These are phyloP conservation scores for Microtus montanus DNA, from an alignment of 2,113 vertebrate genomes.

Conservation along the genomic window DNA sequence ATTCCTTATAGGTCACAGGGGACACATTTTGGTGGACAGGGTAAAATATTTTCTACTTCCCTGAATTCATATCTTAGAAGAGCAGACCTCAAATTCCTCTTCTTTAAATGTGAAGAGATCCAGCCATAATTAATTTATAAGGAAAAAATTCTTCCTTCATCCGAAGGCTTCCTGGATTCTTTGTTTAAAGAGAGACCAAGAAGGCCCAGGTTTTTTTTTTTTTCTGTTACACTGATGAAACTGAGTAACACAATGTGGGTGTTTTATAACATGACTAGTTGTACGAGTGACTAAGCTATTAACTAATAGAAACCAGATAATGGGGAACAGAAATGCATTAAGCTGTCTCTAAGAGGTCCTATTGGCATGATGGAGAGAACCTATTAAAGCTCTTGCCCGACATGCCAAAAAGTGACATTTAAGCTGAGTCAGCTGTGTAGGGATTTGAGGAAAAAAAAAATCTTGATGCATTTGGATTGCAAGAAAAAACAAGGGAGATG, in stretches of 20 bases:
- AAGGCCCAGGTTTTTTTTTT: background rate
- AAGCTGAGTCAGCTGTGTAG: slow-evolving; percentile 26
- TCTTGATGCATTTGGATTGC: background rate
- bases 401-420: slow-evolving; percentile 49
- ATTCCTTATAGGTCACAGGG: background rate
- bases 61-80: slow-evolving; percentile 59
- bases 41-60: slow-evolving; percentile 24
- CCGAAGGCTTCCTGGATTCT: slow-evolving; percentile 35
- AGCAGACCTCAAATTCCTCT: slow-evolving; percentile 27
- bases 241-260: background rate
- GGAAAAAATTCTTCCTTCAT: background rate
- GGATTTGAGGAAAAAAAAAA: background rate
- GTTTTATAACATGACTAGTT: slow-evolving; percentile 80
- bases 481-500: background rate
- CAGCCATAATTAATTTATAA: slow-evolving; percentile 44
- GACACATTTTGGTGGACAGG: background rate
- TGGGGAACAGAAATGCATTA: slow-evolving; percentile 71
- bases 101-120: slow-evolving; percentile 12
- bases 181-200: background rate
- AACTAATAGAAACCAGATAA: slow-evolving; percentile 73
- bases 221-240: background rate
- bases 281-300: slow-evolving; percentile 79
- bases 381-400: background rate
- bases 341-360: slow-evolving; percentile 71
- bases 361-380: slow-evolving; percentile 62